phyloP scores from a whole-genome alignment of 2,113 vertebrate species.

The Lutjanus erythropterus region DNA sequence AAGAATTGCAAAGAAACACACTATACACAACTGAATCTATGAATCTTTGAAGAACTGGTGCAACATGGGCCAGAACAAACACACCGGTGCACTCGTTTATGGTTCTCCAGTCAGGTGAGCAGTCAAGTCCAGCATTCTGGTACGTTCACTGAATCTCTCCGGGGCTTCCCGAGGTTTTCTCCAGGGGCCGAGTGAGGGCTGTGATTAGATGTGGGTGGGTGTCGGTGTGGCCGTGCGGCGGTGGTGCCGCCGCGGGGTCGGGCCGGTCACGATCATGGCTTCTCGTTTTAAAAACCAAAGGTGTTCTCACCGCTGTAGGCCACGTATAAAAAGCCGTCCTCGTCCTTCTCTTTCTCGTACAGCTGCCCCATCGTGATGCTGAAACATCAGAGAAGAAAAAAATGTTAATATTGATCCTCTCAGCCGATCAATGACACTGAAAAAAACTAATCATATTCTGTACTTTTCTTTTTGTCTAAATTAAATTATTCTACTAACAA shows the following conservation, averaged over 20 bases:
- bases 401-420: neutral
- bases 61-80: conserved; percentile 51
- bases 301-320: conserved; percentile 99
- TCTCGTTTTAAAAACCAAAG: conserved; percentile 88
- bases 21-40: conserved; percentile 58
- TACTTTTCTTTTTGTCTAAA: too few species aligned
- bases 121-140: conserved; percentile 21
- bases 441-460: too few species aligned
- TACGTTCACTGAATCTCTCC: conserved; percentile 33
- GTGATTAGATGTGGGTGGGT: conserved; percentile 58
- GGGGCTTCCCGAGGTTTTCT: conserved; percentile 49
- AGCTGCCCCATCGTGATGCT: conserved; percentile 99
- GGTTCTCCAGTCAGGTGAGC: conserved; percentile 37
- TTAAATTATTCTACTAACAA: too few species aligned
- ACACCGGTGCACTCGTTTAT: conserved; percentile 18
- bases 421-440: neutral
- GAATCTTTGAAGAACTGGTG: conserved; percentile 41
- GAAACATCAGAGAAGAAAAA: conserved; percentile 47
- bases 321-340: conserved; percentile 98
- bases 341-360: conserved; percentile 97
- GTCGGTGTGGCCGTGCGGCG: neutral
- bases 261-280: conserved; percentile 45
- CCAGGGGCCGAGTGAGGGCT: conserved; percentile 49
- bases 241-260: neutral
- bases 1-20: conserved; percentile 37